Evolutionary conservation across 2,113 vertebrate species (phyloP).

Genomic region (Spermophilus dauricus): DNA sequence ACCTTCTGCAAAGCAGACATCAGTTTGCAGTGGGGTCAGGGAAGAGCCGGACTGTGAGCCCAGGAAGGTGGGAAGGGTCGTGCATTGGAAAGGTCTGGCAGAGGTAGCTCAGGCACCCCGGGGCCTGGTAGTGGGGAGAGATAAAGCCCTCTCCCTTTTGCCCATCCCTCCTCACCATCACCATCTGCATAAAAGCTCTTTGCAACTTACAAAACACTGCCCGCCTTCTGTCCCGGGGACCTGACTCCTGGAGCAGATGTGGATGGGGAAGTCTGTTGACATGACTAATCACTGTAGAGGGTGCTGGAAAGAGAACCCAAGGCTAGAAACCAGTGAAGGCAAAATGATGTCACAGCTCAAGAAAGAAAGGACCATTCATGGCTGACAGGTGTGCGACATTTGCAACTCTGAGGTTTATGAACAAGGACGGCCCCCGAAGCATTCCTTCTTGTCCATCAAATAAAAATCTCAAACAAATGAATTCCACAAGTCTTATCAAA

Average conservation of each 20-base stretch:
- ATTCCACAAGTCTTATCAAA: slow-evolving; percentile 47
- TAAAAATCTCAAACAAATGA: slow-evolving; percentile 33
- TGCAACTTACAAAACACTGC: not conserved
- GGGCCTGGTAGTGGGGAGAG: not conserved
- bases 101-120: not conserved
- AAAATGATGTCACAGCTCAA: not conserved
- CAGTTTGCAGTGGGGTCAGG: not conserved
- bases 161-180: not conserved
- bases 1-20: not conserved
- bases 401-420: slow-evolving; percentile 8
- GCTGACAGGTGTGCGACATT: slow-evolving; percentile 63
- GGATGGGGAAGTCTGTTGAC: not conserved
- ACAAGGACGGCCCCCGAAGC: not conserved
- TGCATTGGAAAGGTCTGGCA: not conserved
- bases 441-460: slow-evolving; percentile 24
- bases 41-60: not conserved
- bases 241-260: not conserved
- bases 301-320: not conserved
- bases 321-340: not conserved
- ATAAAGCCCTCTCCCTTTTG: rapidly evolving
- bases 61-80: rapidly evolving
- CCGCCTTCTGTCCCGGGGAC: not conserved
- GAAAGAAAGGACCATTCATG: slow-evolving; percentile 56
- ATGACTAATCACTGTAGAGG: not conserved
- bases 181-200: not conserved